phyloP scores from a whole-genome alignment of 30 jellyfish, hydroid and myxozoan genomes.

The Mastigias papua region DNA sequence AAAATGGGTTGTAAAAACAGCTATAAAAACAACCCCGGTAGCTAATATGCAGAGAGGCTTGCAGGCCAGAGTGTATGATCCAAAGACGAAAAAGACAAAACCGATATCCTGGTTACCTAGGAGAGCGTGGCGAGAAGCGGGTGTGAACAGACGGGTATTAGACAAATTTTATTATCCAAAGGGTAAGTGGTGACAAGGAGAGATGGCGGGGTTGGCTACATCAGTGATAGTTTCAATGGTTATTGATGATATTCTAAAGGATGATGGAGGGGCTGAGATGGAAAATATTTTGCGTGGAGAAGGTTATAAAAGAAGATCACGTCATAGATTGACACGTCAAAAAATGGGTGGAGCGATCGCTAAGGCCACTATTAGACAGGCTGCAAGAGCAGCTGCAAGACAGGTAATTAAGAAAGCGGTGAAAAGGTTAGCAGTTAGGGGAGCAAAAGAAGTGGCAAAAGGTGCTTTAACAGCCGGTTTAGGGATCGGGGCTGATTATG shows the following conservation, averaged over 20 bases:
- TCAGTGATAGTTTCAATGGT: neutral
- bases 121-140: neutral
- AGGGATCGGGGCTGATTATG: neutral
- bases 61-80: neutral
- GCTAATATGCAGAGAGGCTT: neutral
- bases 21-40: neutral
- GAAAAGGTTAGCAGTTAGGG: neutral
- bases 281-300: neutral
- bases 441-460: neutral
- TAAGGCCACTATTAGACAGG: neutral
- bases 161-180: neutral
- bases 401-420: neutral
- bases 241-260: neutral
- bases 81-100: neutral
- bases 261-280: neutral
- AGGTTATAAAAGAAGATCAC: neutral
- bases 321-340: neutral
- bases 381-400: neutral
- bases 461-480: neutral
- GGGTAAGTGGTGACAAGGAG: too few relatives aligned
- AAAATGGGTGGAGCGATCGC: neutral
- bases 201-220: neutral
- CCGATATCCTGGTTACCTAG: neutral
- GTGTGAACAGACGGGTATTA: neutral
- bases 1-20: neutral